Percentiles rank a stretch among this genome's conserved stretches.
Evolutionary conservation across 2,888 invertebrate genomes (phyloP).

Genomic region (Drosophila kambysellisi): DNA sequence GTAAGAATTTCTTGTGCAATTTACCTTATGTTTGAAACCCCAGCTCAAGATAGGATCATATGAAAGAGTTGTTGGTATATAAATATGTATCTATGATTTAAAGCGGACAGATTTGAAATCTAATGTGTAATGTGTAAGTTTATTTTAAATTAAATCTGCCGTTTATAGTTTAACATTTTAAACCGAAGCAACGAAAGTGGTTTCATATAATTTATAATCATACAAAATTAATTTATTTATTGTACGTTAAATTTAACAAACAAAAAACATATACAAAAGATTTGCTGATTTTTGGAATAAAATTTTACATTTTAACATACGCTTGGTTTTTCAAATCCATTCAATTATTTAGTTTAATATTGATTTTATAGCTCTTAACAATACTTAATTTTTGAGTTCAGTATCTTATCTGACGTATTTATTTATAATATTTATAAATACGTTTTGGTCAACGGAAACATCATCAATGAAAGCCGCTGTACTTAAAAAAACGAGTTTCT

Average conservation of each 20-base stretch:
- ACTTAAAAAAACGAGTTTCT: too few relatives aligned
- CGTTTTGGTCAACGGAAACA: neutral
- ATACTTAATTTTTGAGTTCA: neutral
- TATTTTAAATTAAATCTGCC: slow-evolving; percentile 21
- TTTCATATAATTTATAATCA: slow-evolving; percentile 54
- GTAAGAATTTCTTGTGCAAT: slow-evolving; percentile 77
- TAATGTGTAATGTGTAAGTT: slow-evolving; percentile 29
- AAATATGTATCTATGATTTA: slow-evolving; percentile 26
- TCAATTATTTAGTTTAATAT: neutral
- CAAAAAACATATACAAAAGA: slow-evolving; percentile 49
- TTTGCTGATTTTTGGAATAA: slow-evolving; percentile 66
- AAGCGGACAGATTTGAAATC: slow-evolving; percentile 62
- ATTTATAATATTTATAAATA: neutral
- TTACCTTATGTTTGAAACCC: slow-evolving; percentile 30
- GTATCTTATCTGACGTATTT: slow-evolving; percentile 1
- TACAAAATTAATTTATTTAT: slow-evolving; percentile 19
- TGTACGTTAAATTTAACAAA: slow-evolving; percentile 32
- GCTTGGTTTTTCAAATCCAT: neutral
- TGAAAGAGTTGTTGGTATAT: slow-evolving; percentile 26
- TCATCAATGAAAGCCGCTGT: neutral
- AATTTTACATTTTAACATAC: slow-evolving; percentile 62
- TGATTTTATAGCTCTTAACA: neutral
- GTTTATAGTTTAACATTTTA: slow-evolving; percentile 24
- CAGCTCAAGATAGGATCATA: slow-evolving; percentile 32
- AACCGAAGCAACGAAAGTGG: slow-evolving; percentile 32